A percentile compares a stretch with the other conserved stretches of the same genome.
phyloP scores from a whole-genome alignment of 1,140 invertebrate genomes.

The Achatina immaculata region DNA sequence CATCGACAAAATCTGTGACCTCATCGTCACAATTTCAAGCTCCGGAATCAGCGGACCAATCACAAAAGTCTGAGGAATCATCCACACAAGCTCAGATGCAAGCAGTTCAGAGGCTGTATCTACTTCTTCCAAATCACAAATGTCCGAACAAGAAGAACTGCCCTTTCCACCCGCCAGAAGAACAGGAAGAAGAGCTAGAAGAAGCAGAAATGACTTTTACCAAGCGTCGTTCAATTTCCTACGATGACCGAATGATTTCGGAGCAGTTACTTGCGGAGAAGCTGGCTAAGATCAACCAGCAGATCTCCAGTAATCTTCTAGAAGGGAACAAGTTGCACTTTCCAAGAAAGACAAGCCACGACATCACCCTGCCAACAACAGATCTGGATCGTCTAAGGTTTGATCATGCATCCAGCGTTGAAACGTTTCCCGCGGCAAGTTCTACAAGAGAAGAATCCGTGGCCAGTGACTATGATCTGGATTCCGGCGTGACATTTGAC shows the following conservation, averaged over 20 bases:
- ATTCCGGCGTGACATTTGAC: constrained; percentile 39
- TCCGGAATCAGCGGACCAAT: background rate
- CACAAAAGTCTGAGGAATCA: background rate
- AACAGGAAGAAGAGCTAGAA: constrained; percentile 32
- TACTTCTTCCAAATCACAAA: constrained; percentile 47
- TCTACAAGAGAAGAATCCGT: constrained; percentile 41
- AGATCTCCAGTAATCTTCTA: constrained; percentile 2
- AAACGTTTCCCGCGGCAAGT: background rate
- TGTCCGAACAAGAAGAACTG: constrained; percentile 43
- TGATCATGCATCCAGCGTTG: background rate
- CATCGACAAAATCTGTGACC: too few species aligned
- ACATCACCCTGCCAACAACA: constrained; percentile 15
- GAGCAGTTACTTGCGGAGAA: constrained; percentile 28
- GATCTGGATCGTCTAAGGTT: background rate
- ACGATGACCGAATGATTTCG: constrained; percentile 10
- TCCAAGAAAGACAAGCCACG: constrained; percentile 36
- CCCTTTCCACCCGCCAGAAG: constrained; percentile 47
- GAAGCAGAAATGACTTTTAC: constrained; percentile 10
- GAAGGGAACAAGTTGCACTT: constrained; percentile 26
- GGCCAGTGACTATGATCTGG: constrained; percentile 43
- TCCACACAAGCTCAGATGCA: background rate
- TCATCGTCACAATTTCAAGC: background rate
- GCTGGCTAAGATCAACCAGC: constrained; percentile 38
- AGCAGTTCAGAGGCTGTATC: constrained; percentile 38
- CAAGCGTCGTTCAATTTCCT: constrained; percentile 25